These are phyloP conservation scores for Eristalis tenax DNA, from an alignment of 2,888 invertebrate species.

Conservation along the genomic window DNA sequence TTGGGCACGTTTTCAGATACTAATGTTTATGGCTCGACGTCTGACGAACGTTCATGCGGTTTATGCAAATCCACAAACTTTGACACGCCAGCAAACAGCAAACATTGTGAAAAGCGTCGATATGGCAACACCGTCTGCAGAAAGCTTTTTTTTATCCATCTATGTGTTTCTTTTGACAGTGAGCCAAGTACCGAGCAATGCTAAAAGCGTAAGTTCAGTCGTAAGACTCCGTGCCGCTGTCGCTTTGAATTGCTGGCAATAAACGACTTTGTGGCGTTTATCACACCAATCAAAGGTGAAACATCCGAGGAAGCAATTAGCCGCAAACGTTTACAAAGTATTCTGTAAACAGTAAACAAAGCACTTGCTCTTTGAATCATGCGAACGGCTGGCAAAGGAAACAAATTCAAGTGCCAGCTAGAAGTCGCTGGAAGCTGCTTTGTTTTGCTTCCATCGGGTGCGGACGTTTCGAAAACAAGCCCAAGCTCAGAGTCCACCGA, in stretches of 20 bases:
- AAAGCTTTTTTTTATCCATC: constrained; percentile 3
- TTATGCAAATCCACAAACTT: no score
- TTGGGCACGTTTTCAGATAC: not conserved
- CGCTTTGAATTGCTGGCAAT: constrained; percentile 28
- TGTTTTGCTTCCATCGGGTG: not conserved
- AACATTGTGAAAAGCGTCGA: not conserved
- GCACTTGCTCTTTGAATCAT: constrained; percentile 19
- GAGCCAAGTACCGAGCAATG: no score
- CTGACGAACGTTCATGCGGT: no score
- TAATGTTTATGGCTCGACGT: no score
- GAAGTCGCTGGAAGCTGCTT: not conserved
- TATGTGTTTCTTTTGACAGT: not conserved
- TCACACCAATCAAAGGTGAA: not conserved
- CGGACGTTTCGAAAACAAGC: constrained; percentile 1
- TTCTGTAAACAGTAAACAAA: constrained; percentile 20
- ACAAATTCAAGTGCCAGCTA: not conserved
- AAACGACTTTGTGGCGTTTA: not conserved
- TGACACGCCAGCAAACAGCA: not conserved
- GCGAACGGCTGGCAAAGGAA: not conserved
- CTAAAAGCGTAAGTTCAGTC: no score
- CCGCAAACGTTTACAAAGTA: not conserved
- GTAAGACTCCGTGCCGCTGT: constrained; percentile 27
- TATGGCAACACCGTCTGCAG: not conserved
- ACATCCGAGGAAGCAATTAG: constrained; percentile 1
- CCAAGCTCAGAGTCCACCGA: constrained; percentile 8